These are phyloP conservation scores for Herminia tarsipennalis DNA, from an alignment of 2,888 invertebrate genomes.

Conservation along the genomic window DNA sequence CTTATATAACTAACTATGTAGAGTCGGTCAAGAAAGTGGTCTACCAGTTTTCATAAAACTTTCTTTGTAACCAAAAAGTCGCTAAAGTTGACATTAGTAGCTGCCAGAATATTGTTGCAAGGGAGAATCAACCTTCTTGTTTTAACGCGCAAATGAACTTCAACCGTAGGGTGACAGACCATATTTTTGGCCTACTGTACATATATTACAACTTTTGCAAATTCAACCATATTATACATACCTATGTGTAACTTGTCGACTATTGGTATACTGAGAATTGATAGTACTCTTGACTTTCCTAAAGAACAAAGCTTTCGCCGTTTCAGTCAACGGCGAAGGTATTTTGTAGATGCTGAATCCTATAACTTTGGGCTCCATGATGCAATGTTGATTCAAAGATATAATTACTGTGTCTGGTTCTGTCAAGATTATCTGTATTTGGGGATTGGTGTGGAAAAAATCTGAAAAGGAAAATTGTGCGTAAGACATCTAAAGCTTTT, in stretches of 20 bases:
- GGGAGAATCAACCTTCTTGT: too few species aligned
- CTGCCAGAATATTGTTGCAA: too few species aligned
- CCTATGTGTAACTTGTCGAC: slow-evolving; percentile 91
- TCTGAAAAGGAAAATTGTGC: slow-evolving; percentile 84
- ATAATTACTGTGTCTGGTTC: slow-evolving; percentile 89
- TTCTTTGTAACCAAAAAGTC: too few species aligned
- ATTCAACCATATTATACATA: slow-evolving; percentile 30
- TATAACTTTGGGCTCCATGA: slow-evolving; percentile 96
- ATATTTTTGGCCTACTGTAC: too few species aligned
- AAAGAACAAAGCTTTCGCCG: slow-evolving; percentile 92
- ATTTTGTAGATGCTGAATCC: slow-evolving; percentile 95
- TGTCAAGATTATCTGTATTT: slow-evolving; percentile 91
- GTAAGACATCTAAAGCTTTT: too few species aligned
- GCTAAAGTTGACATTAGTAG: too few species aligned
- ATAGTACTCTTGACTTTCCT: slow-evolving; percentile 94
- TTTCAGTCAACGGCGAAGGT: slow-evolving; percentile 89
- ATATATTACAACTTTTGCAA: too few species aligned
- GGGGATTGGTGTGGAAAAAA: slow-evolving; percentile 97
- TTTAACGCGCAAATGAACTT: too few species aligned
- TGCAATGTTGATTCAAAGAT: slow-evolving; percentile 95
- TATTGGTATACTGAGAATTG: slow-evolving; percentile 96
- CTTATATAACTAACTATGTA: too few species aligned
- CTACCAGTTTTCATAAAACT: too few species aligned
- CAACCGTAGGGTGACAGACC: too few species aligned
- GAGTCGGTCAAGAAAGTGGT: too few species aligned